Base-by-base conservation (phyloP, 2,888 invertebrate species). In the Epinotia brunnichana region DNA sequence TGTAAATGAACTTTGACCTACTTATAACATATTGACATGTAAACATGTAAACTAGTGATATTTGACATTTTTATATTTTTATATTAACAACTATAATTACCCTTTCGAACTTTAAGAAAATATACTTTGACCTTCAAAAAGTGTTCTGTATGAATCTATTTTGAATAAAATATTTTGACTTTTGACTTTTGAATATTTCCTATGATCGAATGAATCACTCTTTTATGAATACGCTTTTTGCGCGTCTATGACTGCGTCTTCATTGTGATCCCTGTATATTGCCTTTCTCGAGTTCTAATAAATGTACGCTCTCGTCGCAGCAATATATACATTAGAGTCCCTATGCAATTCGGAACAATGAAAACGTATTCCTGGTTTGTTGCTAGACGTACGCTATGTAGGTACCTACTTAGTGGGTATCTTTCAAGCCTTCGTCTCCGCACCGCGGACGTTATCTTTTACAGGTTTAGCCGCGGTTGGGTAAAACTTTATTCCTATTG, bases 231-330 rank as follows among this genome's bases (percentile, higher is more conserved):
- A 60, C 13, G 59, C 66, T 35, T n/a, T 15, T 17, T 41, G 29
- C 0, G 3, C 39, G 60, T 60, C 41, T 60, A 19, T 60, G 53
- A 57, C 13, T 29, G 29, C 48, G 1, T 59, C 29, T 59, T 29
- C 48, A 68, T 57, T 68, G 67, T 68, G 59, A 48, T 24, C 19
- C 44, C 10, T 48, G 48, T 17, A 44, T 68, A 59, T 68, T 48
- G 44, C 67, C 4, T 29, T 17, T 29, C 24, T 17, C 29, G 15
- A 48, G 59, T 57, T 59, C 59, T 59, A 29, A 59, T 68, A 59
- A 57, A 19, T 19, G 29, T 35, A 59, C 29, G 17, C 11, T 67
- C 21, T 29, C 48, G 44, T 39, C 9, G 13, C 39, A 15, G 44
- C 24, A 29, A 44, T 44, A 19, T 41, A 48, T 13, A 15, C 4